Evolutionary conservation across 2,888 invertebrate species (phyloP), one percentile per base, ranked within the genome.

Genomic region (Caenorhabditis sinica): DNA sequence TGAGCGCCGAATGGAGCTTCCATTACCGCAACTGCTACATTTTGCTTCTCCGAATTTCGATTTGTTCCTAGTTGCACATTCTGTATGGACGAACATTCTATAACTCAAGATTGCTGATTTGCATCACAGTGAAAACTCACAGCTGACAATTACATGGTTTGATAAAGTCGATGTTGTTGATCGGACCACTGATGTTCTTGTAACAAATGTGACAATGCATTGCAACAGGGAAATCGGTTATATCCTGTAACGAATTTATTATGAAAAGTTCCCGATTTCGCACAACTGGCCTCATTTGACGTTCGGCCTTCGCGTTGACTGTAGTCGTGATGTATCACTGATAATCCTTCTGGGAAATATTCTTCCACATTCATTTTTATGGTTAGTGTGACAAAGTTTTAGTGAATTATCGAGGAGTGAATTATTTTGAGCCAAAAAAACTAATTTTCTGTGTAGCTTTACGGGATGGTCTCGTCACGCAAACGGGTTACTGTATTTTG

Each of bases 191-290:
- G 3, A 80, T 69, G 28, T 15, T 69, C 49, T 75, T 75, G 49
- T 82, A 82, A 43, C 82, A 82, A 65, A 82, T 61, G 15, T 82
- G 82, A 75, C 82, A 82, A 36, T 82, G 82, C 33, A 75, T n/a
- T 9, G 49, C 68, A 4, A 58, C 36, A 4, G 65, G 45, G 25
- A 71, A 63, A 6, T 56, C 36, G 13, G 17, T 13, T 25, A 56
- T 15, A 9, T 28, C 40, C 56, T 69, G 56, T 17, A 56, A n/a
- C 2, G 13, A 40, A 40, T 11, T 13, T 40, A 6, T 2, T 40
- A 13, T 11, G 8, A 11, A 5, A 6, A 40, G 6, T 40, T 13
- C 40, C 2, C 13, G 40, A 40, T 40, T 23, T 28, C 13, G 28
- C 25, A 2, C 15, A 28, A 45, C 20, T 53, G 8, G 69, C 79